Percentiles rank a stretch among this genome's conserved stretches.
Conservation (phyloP, 1,140 invertebrate species). For the Parasteatoda tepidariorum region DNA sequence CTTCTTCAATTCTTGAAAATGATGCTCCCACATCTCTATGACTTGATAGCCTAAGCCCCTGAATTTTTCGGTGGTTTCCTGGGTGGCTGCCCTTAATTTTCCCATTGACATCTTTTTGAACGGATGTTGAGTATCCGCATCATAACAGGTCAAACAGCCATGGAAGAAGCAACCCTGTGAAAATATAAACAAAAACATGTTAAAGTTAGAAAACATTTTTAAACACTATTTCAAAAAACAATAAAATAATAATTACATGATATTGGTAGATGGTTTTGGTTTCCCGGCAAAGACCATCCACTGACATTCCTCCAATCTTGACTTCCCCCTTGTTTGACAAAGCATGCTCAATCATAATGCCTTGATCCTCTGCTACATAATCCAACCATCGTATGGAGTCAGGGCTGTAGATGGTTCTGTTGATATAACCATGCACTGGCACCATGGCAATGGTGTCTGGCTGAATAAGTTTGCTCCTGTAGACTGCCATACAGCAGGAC, state of each 20-base stretch:
- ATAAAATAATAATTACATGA: neutral
- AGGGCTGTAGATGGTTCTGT: neutral
- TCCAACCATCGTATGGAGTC: constrained; percentile 44
- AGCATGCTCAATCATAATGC: constrained; percentile 20
- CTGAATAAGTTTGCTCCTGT: neutral
- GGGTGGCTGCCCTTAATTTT: neutral
- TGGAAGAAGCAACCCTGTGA: constrained; percentile 10
- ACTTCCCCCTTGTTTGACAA: neutral
- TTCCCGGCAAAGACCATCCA: constrained; percentile 13
- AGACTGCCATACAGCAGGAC: constrained; percentile 31
- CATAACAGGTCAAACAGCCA: neutral
- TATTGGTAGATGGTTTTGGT: constrained; percentile 3
- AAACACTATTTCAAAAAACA: too few species aligned
- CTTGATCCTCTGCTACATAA: neutral
- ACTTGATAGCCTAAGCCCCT: neutral
- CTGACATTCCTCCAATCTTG: neutral
- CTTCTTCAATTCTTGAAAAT: neutral
- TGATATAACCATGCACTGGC: constrained; percentile 26
- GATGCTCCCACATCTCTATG: neutral
- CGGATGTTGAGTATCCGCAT: neutral
- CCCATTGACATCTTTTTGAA: neutral
- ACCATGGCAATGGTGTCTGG: constrained; percentile 45
- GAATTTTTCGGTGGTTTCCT: neutral
- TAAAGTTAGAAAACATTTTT: neutral
- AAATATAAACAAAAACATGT: neutral